These are phyloP conservation scores for Ceratina japonica DNA, from an alignment of 1,140 invertebrate species.

Conservation along the genomic window DNA sequence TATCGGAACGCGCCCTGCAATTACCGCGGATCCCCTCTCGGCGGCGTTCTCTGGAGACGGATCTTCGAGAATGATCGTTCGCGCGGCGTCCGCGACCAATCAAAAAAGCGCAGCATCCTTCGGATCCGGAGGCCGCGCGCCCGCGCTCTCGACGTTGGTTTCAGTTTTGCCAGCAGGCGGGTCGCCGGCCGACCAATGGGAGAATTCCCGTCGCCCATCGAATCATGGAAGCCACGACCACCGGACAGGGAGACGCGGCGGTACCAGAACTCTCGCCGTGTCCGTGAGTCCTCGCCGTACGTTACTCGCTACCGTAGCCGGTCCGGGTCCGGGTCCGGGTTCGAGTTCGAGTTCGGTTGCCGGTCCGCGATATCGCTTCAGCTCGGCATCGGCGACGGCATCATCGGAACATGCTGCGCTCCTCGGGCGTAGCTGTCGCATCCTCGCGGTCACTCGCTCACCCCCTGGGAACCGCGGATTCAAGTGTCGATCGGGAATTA, in stretches of 20 bases:
- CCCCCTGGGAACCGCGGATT: no score
- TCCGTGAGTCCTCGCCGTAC: no score
- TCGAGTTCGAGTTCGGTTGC: slow-evolving; percentile 11
- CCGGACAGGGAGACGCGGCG: neutral
- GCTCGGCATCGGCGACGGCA: slow-evolving; percentile 27
- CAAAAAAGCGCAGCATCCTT: neutral
- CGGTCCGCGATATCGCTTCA: slow-evolving; percentile 46
- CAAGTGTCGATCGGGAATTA: slow-evolving; percentile 9
- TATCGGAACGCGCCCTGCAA: slow-evolving; percentile 13
- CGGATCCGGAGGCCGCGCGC: no score
- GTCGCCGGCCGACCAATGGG: slow-evolving; percentile 41
- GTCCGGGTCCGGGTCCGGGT: slow-evolving; percentile 3
- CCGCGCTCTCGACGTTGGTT: no score
- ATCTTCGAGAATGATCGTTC: slow-evolving; percentile 40
- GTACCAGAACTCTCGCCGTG: neutral
- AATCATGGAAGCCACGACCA: slow-evolving; percentile 11
- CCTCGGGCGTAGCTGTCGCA: slow-evolving; percentile 55
- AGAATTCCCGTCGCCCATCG: neutral
- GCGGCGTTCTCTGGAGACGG: slow-evolving; percentile 13
- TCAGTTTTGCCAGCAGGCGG: slow-evolving; percentile 25
- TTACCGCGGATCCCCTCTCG: neutral
- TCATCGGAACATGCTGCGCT: slow-evolving; percentile 48
- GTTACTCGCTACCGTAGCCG: neutral
- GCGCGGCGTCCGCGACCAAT: slow-evolving; percentile 43
- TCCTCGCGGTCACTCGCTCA: slow-evolving; percentile 25